These are phyloP conservation scores for Syritta pipiens DNA, from an alignment of 2,888 invertebrate genomes.

Conservation along the genomic window DNA sequence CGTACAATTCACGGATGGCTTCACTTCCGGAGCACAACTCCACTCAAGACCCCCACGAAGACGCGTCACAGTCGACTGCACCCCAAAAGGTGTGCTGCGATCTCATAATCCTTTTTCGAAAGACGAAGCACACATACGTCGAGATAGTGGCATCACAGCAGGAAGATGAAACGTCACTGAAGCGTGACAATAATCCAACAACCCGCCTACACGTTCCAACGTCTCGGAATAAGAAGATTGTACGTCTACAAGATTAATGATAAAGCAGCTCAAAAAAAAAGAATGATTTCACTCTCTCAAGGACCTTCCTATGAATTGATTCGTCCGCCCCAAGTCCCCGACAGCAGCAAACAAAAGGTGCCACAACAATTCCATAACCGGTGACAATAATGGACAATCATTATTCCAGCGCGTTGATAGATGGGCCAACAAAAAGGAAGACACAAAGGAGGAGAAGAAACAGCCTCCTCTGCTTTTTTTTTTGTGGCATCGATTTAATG, in stretches of 20 bases:
- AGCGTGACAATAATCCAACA: too few species aligned
- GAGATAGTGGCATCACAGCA: too few species aligned
- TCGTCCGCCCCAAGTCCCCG: background rate
- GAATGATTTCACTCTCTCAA: slow-evolving; percentile 6
- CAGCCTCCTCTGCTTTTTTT: slow-evolving; percentile 10
- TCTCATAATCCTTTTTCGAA: too few species aligned
- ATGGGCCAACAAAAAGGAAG: background rate
- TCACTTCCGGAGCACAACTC: too few species aligned
- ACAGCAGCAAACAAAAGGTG: slow-evolving; percentile 9
- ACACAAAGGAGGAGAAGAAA: slow-evolving; percentile 5
- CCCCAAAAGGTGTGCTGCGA: too few species aligned
- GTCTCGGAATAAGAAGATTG: background rate
- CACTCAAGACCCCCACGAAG: too few species aligned
- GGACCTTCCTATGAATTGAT: slow-evolving; percentile 19
- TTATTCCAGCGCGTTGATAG: slow-evolving; percentile 12
- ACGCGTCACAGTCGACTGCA: too few species aligned
- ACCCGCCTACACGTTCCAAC: too few species aligned
- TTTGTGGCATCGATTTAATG: slow-evolving; percentile 18
- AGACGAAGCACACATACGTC: too few species aligned
- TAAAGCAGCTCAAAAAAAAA: background rate
- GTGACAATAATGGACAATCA: slow-evolving; percentile 33
- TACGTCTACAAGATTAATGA: slow-evolving; percentile 20
- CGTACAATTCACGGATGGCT: too few species aligned
- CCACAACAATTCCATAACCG: slow-evolving; percentile 21
- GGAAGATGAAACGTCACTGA: too few species aligned